Base-by-base conservation (phyloP, 2,797 vertebrate species). In the Hoplostethus atlanticus region DNA sequence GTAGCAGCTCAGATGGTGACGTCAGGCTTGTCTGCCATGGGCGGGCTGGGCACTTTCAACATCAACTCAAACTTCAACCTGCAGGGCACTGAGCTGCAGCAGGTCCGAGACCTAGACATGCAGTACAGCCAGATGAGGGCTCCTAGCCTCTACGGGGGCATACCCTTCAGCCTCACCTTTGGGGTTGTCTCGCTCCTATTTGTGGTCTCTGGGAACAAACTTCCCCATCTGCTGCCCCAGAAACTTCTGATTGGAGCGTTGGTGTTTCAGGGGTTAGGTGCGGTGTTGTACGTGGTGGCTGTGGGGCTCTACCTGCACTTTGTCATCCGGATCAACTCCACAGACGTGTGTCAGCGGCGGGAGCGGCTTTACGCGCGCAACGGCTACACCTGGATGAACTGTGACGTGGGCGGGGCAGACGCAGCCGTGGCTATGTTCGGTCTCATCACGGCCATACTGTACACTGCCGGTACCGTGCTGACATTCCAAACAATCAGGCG, bases 361-460 rank as follows among this genome's bases (percentile, higher is more conserved):
- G 95, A 96, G 86, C 89, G 95, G 53, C 83, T 99, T 44, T 99
- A 99, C 0, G 91, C 93, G 0, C 89, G 96, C 5, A 95, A 84
- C 0, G 97, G 98, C 42, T 97, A 97, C 73, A 98, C 96, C 55
- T 98, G 96, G 93, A 97, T 98, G 97, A 97, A 89, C 93, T 99
- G 98, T 0, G 81, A 88, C 0, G 94, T 99, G 30, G 86, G 95
- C 16, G 98, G 98, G 0, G 97, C 92, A 0, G 98, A 99, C 0
- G 98, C 96, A 0, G 95, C 96, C 0, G 96, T 99, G 0, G 95
- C 95, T 3, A 90, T 99, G 52, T 99, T 99, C 0, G 97, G 96
- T 0, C 91, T 97, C 0, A 87, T 96, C 38, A 96, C 96, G 0
- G 93, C 95, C 59, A 93, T 97, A 47, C 74, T 97, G 73, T 99